Evolutionary conservation across 1,140 invertebrate species (phyloP).

Genomic region (Steinernema feltiae): DNA sequence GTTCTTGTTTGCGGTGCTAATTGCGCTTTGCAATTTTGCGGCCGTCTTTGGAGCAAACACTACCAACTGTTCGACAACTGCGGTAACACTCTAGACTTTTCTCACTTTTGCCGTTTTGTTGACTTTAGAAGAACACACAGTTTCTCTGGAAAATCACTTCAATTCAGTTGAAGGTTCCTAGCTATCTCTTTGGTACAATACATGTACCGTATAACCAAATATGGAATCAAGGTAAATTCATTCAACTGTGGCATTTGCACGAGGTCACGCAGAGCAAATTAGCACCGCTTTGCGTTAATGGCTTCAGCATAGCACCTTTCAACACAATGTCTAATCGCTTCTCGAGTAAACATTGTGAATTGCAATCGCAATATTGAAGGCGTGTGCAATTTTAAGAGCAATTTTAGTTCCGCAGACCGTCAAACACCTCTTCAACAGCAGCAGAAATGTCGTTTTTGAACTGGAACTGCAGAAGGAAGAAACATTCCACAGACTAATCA

Average conservation of each 20-base stretch:
- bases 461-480: conserved; percentile 7
- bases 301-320: not conserved
- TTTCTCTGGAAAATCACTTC: not conserved
- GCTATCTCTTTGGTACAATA: not conserved
- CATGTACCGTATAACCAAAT: not conserved
- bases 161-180: not conserved
- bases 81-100: not conserved
- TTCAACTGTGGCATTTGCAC: not conserved
- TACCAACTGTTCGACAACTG: not conserved
- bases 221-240: conserved; percentile 5
- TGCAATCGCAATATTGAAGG: no score
- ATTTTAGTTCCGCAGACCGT: not conserved
- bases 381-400: no score
- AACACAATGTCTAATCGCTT: not conserved
- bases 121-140: not conserved
- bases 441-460: not conserved
- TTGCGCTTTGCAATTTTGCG: not conserved
- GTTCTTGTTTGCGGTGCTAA: not conserved
- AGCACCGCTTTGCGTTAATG: not conserved
- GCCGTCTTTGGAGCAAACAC: not conserved
- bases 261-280: not conserved
- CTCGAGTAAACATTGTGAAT: no score
- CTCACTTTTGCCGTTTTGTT: not conserved
- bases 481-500: not conserved
- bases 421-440: not conserved